Base-by-base conservation (phyloP, 2,888 invertebrate species). In the Drosophila subquinaria region DNA sequence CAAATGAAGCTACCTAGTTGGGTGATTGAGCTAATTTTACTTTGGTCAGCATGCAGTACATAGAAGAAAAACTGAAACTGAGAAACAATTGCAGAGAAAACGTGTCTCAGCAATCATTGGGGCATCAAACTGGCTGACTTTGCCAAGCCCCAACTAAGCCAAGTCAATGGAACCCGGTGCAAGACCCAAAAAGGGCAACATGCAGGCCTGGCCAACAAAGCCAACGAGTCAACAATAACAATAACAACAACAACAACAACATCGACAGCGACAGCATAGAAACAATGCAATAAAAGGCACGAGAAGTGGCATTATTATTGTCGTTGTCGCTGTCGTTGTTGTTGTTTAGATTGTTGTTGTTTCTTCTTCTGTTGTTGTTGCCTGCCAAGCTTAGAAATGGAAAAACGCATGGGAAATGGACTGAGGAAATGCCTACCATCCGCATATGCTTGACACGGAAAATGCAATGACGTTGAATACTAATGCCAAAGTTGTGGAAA, bases 391-490 rank as follows among this genome's bases (percentile, higher is more conserved):
- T 81, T 83, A 64, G 79, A 78, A 76, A 72, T 73, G 64, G 70
- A 64, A 64, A 69, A 77, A 73, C 66, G 70, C 70, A 75, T 72
- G 71, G 76, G 76, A 83, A 87, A 78, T 78, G 71, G 59, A 76
- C 45, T 65, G 66, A 74, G 76, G 76, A 77, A 77, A 78, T 74
- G 59, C 51, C 63, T 61, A 35, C 50, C 72, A 64, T 78, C 64
- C 84, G 85, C 82, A 84, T 85, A 82, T 79, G 81, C 71, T 81
- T 85, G 88, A 88, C 85, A 85, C 82, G 82, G 69, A 88, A 85
- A 85, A 85, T 79, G 79, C 79, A 75, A 73, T 79, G 70, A 56
- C 68, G 60, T 38, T 68, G 86, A 81, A 88, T 81, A 88, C 85
- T 67, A 88, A 82, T 79, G 74, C 47, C 53, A 55, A 30, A 30